A percentile compares a stretch with the other conserved stretches of the same genome.
These are phyloP conservation scores for Protonibea diacanthus DNA, from an alignment of 2,797 vertebrate species.

Conservation along the genomic window DNA sequence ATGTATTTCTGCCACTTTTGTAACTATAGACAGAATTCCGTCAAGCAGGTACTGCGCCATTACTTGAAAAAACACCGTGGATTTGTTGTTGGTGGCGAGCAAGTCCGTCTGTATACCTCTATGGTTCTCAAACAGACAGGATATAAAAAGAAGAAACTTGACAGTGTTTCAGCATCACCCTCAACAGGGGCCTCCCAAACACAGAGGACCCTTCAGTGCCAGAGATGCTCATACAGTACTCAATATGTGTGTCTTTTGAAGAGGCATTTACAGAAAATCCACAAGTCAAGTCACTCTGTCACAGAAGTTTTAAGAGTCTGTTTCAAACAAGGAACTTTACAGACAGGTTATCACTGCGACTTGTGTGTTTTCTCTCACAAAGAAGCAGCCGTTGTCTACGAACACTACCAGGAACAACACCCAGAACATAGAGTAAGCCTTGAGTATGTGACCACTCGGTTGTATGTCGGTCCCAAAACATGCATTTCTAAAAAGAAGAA, in stretches of 20 bases:
- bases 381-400: conserved; percentile 81
- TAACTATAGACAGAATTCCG: conserved; percentile 54
- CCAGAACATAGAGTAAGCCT: conserved; percentile 82
- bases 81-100: fast-evolving
- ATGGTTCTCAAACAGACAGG: conserved; percentile 27
- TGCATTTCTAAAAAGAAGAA: conserved; percentile 15
- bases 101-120: conserved; percentile 49
- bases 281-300: conserved; percentile 82
- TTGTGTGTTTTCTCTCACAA: conserved; percentile 89
- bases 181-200: background rate
- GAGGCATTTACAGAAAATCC: conserved; percentile 87
- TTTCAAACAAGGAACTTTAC: conserved; percentile 85
- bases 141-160: background rate
- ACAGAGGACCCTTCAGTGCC: conserved; percentile 85
- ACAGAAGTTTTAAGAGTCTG: conserved; percentile 85
- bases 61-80: conserved; percentile 51
- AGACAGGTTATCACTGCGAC: conserved; percentile 91
- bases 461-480: conserved; percentile 45
- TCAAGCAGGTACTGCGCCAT: conserved; percentile 43
- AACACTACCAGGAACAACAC: conserved; percentile 90
- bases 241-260: conserved; percentile 86
- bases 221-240: conserved; percentile 85
- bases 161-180: background rate
- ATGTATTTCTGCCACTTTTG: conserved; percentile 76
- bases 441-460: conserved; percentile 81